phyloP scores from a whole-genome alignment of 1,140 invertebrate genomes.

The Drosophila lowei region DNA sequence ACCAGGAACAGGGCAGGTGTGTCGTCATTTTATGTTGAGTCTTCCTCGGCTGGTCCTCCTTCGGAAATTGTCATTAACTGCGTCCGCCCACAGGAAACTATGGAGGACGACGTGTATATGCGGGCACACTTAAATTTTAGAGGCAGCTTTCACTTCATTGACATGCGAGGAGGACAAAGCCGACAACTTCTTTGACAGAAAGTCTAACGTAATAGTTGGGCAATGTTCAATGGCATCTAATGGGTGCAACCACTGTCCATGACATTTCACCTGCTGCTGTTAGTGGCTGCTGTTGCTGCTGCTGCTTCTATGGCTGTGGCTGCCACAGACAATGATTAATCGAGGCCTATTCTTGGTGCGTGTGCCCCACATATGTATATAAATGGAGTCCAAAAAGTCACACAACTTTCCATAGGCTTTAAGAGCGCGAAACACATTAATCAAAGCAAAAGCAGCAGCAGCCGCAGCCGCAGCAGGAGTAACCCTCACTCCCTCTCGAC shows the following conservation, averaged over 20 bases:
- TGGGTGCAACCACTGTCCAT: constrained; percentile 11
- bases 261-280: constrained; percentile 57
- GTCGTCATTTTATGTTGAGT: constrained; percentile 24
- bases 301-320: constrained; percentile 20
- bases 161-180: constrained; percentile 25
- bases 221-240: not conserved
- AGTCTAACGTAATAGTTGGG: constrained; percentile 5
- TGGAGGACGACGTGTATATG: not conserved
- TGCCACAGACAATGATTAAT: constrained; percentile 69
- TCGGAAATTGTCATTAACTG: constrained; percentile 23
- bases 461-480: constrained; percentile 54
- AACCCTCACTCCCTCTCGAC: not conserved
- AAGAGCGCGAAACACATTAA: constrained; percentile 63
- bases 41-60: not conserved
- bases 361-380: constrained; percentile 31
- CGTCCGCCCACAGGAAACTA: constrained; percentile 16
- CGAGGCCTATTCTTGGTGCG: constrained; percentile 34
- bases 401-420: constrained; percentile 58
- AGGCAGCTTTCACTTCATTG: constrained; percentile 41
- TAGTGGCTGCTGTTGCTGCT: constrained; percentile 13
- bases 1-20: constrained; percentile 31
- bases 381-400: constrained; percentile 65
- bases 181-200: not conserved
- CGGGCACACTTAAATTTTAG: constrained; percentile 46
- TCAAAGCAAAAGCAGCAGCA: constrained; percentile 56